phyloP scores from a whole-genome alignment of 2,888 invertebrate species.

The Cremastinae sp. region DNA sequence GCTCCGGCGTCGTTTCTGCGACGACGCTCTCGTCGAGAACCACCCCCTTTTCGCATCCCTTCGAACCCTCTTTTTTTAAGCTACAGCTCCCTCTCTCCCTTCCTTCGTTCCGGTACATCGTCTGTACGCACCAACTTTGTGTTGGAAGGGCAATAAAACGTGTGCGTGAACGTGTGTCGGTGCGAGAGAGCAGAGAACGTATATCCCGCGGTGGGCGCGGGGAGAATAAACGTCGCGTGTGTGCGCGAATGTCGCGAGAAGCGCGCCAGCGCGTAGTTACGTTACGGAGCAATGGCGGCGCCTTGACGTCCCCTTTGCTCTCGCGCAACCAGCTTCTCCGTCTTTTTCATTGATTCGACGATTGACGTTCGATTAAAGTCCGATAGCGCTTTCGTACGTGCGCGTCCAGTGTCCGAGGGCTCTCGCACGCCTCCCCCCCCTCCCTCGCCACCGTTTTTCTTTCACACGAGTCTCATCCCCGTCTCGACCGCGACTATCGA shows the following conservation, averaged over 20 bases:
- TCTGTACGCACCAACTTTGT: conserved; percentile 33
- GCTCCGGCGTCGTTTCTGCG: conserved; percentile 43
- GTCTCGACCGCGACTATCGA: conserved; percentile 46
- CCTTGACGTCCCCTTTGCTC: conserved; percentile 56
- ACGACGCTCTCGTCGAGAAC: conserved; percentile 41
- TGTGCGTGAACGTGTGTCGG: conserved; percentile 10
- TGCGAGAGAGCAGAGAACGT: conserved; percentile 7
- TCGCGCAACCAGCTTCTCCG: conserved; percentile 1
- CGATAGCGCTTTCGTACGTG: conserved; percentile 41
- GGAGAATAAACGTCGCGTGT: conserved; percentile 18
- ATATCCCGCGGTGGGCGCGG: conserved; percentile 11
- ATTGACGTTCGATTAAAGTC: conserved; percentile 66
- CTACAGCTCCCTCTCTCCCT: not conserved
- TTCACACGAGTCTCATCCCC: too few species aligned
- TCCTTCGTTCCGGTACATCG: conserved; percentile 9
- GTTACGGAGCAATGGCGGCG: conserved; percentile 58
- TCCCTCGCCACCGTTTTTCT: not conserved
- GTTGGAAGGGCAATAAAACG: conserved; percentile 29
- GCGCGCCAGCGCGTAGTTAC: conserved; percentile 55
- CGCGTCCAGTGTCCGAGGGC: conserved; percentile 51
- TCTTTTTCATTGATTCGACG: conserved; percentile 64
- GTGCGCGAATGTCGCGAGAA: conserved; percentile 36
- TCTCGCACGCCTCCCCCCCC: conserved; percentile 9
- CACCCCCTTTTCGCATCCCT: conserved; percentile 15
- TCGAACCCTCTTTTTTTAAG: too few species aligned